Base-by-base conservation (phyloP, 2,113 vertebrate species). In the Lepisosteus osseus region DNA sequence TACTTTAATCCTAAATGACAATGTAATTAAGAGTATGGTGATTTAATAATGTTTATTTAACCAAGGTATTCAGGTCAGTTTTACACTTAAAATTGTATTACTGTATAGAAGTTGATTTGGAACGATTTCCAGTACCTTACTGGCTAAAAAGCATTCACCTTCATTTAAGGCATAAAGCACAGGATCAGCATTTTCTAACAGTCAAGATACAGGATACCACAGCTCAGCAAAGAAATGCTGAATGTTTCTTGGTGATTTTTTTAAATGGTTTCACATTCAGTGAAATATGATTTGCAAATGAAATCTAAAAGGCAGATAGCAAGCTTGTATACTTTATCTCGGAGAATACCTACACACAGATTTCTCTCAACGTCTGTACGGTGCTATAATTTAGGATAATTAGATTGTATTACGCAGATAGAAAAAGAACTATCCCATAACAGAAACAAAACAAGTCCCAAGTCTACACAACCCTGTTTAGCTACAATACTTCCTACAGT, bases 261-360 rank as follows among this genome's bases (percentile, higher is more conserved):
- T 29, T 2, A 1, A 6, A 51, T 51, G 5, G 47, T 12, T 47
- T 44, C 56, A 44, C 29, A 7, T 56, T 62, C 29, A 45, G 11
- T 42, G n/a, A 54, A 61, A 44, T 66, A 54, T 57, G 41, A 15
- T 65, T 43, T 15, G 40, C 54, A 61, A 54, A 61, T 64, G 41
- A 56, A 57, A 63, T 59, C 71, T 59, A 65, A 43, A 66, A 42
- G 14, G 17, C 15, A 72, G 66, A 29, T 59, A 72, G 59, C 54
- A 47, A 6, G 6, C 41, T 67, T 66, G 57, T 59, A 72, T 44
- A 67, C 54, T 54, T 59, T 54, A 45, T 7, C 2, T 41, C 11
- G 29, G 8, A 7, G 11, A 41, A 15, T 14, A 4, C 56, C 29
- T 29, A 29, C 29, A 29, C 29, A 29, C 29, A 29, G 29, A 29